Evolutionary conservation across 2,113 vertebrate genomes (phyloP), one percentile per base, ranked within the genome.

Genomic region (Lasiurus cinereus): DNA sequence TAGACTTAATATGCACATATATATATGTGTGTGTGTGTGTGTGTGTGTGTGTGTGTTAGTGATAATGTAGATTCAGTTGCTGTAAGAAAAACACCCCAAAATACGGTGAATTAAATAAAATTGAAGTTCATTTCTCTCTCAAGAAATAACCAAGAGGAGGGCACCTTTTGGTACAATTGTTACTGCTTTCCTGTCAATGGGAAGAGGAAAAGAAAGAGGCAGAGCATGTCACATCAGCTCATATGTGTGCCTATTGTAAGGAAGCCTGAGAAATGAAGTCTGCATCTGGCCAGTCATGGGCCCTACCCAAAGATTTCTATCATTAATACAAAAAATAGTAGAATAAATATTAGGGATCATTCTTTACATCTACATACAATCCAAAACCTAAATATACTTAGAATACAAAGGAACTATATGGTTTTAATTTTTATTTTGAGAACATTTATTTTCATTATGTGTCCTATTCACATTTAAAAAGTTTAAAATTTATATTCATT

Each of bases 41-140:
- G 15, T 78, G 4, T 70, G 15, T 78, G 4, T 70, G 15, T 39
- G 39, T 39, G 4, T 70, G 15, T 78, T 70, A 19, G 18, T 74
- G 39, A 59, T 1, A 13, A 39, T 64, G 59, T 56, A 76, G 62
- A 86, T 67, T 77, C 33, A 90, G 21, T 46, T 83, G 1, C 15
- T 83, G 0, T 77, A 86, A 77, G 50, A 36, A 56, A 11, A 52
- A 66, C 13, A 72, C 33, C 19, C 52, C 29, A 70, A 92, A 50
- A 70, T 72, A 78, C 2, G 18, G 24, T 56, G 29, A 29, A 83
- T 31, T 93, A 77, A 54, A n/a, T 62, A 96, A 91, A 18, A 87
- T 31, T 52, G 10, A 69, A 88, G 2, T 36, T 91, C 52, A 36
- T 66, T 91, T 83, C 29, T 52, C 3, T 85, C 22, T 93, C 62